A percentile compares a stretch with the other conserved stretches of the same genome.
Conservation (phyloP, 2,888 invertebrate species). For the Ornithoptera priamus region DNA sequence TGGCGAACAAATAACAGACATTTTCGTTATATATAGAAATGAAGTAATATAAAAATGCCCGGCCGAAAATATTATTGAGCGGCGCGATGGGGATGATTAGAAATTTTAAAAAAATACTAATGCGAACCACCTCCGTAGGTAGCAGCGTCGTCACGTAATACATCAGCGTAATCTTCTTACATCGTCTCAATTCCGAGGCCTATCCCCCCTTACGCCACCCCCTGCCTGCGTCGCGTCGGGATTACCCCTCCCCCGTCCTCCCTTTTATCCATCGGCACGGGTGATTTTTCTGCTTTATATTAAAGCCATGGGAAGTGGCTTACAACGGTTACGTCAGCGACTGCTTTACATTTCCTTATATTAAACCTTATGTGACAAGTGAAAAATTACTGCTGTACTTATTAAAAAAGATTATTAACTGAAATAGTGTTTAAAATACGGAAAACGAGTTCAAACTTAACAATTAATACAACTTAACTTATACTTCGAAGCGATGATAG, state of each 20-base stretch:
- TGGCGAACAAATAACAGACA: too few species aligned
- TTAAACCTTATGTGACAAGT: neutral
- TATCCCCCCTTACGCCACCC: conserved; percentile 38
- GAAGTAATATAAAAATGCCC: conserved; percentile 12
- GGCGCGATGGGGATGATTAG: conserved; percentile 12
- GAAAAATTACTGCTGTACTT: neutral
- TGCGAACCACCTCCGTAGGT: conserved; percentile 27
- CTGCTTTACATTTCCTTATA: neutral
- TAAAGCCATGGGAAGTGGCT: conserved; percentile 36
- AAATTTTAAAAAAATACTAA: conserved; percentile 27
- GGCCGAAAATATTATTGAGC: conserved; percentile 14
- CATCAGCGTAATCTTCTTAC: conserved; percentile 75
- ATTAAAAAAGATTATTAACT: too few species aligned
- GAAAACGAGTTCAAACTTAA: too few species aligned
- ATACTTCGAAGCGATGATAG: too few species aligned
- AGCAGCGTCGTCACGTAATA: conserved; percentile 60
- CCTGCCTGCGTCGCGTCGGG: conserved; percentile 40
- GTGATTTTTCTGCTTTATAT: conserved; percentile 51
- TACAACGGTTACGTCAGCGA: conserved; percentile 33
- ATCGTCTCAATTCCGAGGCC: conserved; percentile 64
- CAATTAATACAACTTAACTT: too few species aligned
- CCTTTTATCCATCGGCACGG: conserved; percentile 33
- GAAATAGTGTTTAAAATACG: too few species aligned
- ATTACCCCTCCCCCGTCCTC: conserved; percentile 41
- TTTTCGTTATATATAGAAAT: too few species aligned